Base-by-base conservation (phyloP, 2,113 vertebrate genomes). In the Coptodon rendalli region DNA sequence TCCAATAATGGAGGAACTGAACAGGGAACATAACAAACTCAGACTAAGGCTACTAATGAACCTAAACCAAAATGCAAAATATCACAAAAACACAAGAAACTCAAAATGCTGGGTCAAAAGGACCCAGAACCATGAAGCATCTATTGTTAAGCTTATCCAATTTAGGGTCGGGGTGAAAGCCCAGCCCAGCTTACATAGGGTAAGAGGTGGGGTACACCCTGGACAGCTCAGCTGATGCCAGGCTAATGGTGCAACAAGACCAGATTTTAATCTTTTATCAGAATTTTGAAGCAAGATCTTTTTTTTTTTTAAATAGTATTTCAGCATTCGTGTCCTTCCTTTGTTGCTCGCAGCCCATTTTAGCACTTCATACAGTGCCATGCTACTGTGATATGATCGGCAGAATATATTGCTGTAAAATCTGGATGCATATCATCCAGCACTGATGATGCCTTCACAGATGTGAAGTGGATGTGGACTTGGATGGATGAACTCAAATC, bases 301-400 rank as follows among this genome's bases (percentile, higher is more conserved):
- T 8, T 61, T 6, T n/a, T 1, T 5, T 34, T 6, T 3, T 29
- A 4, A 3, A 40, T 13, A 68, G 19, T 7, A 68, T 68, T 38
- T 22, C 34, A 68, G 34, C 63, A 68, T 68, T 68, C 5, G 0
- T 1, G 0, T 22, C 17, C 63, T 38, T 40, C 59, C 11, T 1
- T 68, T 68, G 19, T 13, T 38, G 4, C 2, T 68, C 4, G 34
- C 34, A 68, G 36, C 19, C 0, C 12, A 71, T 14, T 71, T 43
- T 43, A 40, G n/a, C 12, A 9, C 34, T 68, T 38, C 7, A 68
- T 38, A 3, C 36, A 9, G 3, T 6, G 7, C 0, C 3, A 24
- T 24, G n/a, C n/a, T 24, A 5, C 36, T 71, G 66, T 0, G 38
- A 14, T 22, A 38, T 66, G 2, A 40, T 68, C 1, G 3, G 2